A percentile compares a stretch with the other conserved stretches of the same genome.
phyloP scores from a whole-genome alignment of 1,140 invertebrate genomes.

The Triops longicaudatus region DNA sequence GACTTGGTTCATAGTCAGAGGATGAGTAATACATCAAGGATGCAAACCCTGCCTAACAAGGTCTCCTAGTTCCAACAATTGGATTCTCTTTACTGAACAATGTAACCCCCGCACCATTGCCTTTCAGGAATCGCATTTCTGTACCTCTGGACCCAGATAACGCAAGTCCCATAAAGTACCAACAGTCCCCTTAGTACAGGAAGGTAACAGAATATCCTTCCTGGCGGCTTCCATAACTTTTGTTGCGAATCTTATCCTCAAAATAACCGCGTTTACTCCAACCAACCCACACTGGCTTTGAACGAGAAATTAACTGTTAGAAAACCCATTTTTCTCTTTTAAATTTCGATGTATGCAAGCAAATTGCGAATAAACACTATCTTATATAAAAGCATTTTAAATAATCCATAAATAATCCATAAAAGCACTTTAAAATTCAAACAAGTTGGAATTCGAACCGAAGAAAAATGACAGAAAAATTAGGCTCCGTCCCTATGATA shows the following conservation, averaged over 20 bases:
- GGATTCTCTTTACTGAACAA: background rate
- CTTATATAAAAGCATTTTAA: no score
- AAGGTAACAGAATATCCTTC: background rate
- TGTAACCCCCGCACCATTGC: slow-evolving; percentile 1
- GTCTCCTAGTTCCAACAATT: slow-evolving; percentile 5
- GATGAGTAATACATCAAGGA: slow-evolving; percentile 15
- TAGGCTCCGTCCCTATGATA: no score
- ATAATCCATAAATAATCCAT: no score
- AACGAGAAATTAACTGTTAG: background rate
- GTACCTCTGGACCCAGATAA: background rate
- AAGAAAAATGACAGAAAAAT: no score
- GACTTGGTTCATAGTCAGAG: background rate
- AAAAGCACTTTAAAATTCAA: no score
- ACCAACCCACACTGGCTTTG: background rate
- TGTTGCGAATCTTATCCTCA: background rate
- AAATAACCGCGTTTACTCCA: background rate
- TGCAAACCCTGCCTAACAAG: slow-evolving; percentile 3
- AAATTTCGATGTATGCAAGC: no score
- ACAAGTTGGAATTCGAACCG: no score
- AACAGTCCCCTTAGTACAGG: background rate
- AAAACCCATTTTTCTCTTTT: background rate
- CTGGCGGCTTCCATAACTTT: background rate
- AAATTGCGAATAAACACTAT: no score
- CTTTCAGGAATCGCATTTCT: slow-evolving; percentile 7
- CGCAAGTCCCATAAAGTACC: background rate